phyloP scores from a whole-genome alignment of 2,888 invertebrate species.

The Icerya purchasi region DNA sequence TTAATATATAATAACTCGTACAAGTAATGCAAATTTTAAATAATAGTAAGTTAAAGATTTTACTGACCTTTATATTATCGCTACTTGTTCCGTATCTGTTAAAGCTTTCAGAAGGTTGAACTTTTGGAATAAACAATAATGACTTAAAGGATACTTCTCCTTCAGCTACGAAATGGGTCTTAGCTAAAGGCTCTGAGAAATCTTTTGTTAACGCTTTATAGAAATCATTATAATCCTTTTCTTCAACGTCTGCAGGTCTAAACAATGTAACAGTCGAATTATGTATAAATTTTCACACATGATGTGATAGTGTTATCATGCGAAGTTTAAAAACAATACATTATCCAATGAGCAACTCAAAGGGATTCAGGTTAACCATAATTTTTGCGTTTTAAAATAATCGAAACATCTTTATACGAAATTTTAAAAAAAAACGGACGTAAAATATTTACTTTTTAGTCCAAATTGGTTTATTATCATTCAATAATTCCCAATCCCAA shows the following conservation, averaged over 20 bases:
- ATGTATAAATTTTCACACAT: no score
- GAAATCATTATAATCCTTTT: constrained; percentile 82
- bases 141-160: constrained; percentile 98
- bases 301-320: no score
- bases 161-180: constrained; percentile 91
- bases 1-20: no score
- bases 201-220: constrained; percentile 90
- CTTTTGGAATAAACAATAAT: constrained; percentile 75
- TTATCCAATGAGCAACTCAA: no score
- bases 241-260: constrained; percentile 50
- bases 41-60: not conserved
- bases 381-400: no score
- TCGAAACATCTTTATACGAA: not conserved
- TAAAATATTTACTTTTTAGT: constrained; percentile 50
- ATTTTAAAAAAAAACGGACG: constrained; percentile 1
- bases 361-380: no score
- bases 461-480: constrained; percentile 97
- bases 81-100: constrained; percentile 85
- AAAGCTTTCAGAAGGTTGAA: constrained; percentile 81
- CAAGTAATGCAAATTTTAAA: no score
- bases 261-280: no score
- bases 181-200: constrained; percentile 54
- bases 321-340: no score
- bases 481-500: constrained; percentile 95
- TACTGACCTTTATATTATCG: constrained; percentile 62